Base-by-base conservation (phyloP, 2,888 invertebrate genomes). In the Chrysolina oricalcia region DNA sequence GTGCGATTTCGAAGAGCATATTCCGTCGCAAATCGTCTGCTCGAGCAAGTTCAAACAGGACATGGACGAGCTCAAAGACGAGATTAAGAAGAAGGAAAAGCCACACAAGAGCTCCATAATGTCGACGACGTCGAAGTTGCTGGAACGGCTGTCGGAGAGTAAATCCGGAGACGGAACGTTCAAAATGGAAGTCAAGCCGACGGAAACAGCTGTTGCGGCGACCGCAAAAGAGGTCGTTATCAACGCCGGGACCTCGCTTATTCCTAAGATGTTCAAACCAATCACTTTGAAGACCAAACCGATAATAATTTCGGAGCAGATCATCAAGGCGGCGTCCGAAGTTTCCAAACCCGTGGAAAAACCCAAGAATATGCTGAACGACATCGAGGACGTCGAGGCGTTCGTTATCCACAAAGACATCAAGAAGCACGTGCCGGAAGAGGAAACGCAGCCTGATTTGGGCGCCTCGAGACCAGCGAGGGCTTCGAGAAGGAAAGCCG, bases 131-230 rank as follows among this genome's bases (percentile, higher is more conserved):
- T 90, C 91, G 0, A 92, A 91, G 87, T 84, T 92, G 59, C 86
- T 92, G 75, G 91, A 92, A 85, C 91, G 92, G 72, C 86, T 92
- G 78, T 80, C 80, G 0, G 81, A 81, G 73, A 74, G 78, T 10
- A 80, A 80, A 76, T 59, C 21, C 64, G 59, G 59, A 15, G 17
- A 72, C 48, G 43, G 11, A 9, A 27, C 35, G 35, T 65, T 59
- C 3, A 17, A 19, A 11, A 66, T 35, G 13, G 41, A 23, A 19
- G 48, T 46, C 27, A 65, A 46, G 13, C 6, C 65, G 11, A 48
- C 64, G 19, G 73, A 74, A 11, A 68, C 27, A 17, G 48, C 21
- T n/a, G 4, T 23, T 15, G 59, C 46, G 48, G 62, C 50, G 19
- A 15, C 46, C 13, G 15, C 27, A 15, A 62, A 46, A 21, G 56